phyloP scores from a whole-genome alignment of 2,888 invertebrate genomes.

The Dione juno region DNA sequence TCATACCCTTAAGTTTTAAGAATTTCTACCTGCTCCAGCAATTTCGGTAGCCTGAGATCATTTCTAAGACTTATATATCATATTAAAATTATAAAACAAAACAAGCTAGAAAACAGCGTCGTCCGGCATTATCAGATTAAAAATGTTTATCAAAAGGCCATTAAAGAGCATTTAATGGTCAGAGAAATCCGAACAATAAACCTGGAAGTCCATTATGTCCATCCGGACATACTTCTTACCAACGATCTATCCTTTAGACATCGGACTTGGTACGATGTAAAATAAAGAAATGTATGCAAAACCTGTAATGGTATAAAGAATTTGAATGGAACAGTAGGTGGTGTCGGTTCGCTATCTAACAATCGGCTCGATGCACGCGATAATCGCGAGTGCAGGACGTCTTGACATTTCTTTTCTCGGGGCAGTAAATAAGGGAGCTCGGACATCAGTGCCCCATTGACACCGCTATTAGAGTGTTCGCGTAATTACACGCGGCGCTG shows the following conservation, averaged over 20 bases:
- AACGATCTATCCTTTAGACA: slow-evolving; percentile 27
- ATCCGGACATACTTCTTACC: slow-evolving; percentile 41
- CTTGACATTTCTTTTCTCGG: slow-evolving; percentile 50
- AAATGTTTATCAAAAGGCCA: slow-evolving; percentile 36
- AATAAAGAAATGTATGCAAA: slow-evolving; percentile 39
- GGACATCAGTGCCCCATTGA: slow-evolving; percentile 63
- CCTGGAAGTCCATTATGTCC: slow-evolving; percentile 44
- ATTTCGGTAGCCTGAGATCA: slow-evolving; percentile 29
- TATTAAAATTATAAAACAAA: slow-evolving; percentile 22
- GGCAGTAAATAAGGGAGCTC: slow-evolving; percentile 62
- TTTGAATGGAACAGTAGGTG: slow-evolving; percentile 57
- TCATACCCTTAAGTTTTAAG: not conserved
- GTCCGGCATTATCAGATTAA: slow-evolving; percentile 37
- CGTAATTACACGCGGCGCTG: slow-evolving; percentile 67
- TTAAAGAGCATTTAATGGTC: slow-evolving; percentile 42
- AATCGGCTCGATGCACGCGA: slow-evolving; percentile 65
- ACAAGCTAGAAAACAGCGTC: not conserved
- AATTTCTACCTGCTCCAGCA: slow-evolving; percentile 30
- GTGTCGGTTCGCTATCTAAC: slow-evolving; percentile 51
- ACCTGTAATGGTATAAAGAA: slow-evolving; percentile 46
- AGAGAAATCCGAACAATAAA: slow-evolving; percentile 39
- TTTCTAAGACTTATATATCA: slow-evolving; percentile 14
- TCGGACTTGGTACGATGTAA: slow-evolving; percentile 23
- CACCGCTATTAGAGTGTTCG: slow-evolving; percentile 68
- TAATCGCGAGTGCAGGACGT: slow-evolving; percentile 58